Evolutionary conservation across 2,888 invertebrate genomes (phyloP).

Genomic region (Bruchidius siliquastri): DNA sequence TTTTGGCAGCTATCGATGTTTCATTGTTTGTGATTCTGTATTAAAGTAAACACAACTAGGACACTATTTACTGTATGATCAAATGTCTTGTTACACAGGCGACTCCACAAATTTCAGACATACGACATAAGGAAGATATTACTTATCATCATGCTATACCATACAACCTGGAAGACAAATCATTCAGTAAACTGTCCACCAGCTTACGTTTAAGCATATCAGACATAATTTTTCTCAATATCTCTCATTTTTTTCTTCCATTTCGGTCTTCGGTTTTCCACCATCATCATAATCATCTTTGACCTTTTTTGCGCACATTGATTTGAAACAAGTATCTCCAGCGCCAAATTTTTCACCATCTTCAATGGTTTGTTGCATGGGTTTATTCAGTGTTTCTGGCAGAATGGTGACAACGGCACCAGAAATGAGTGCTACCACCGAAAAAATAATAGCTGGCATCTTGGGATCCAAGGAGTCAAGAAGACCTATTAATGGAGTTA

Average conservation of each 20-base stretch:
- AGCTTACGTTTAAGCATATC: too few relatives aligned
- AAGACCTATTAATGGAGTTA: slow-evolving; percentile 74
- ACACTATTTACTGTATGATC: too few relatives aligned
- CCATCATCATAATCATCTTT: slow-evolving; percentile 15
- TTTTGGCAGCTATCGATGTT: too few relatives aligned
- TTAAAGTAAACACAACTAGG: too few relatives aligned
- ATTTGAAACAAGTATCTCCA: slow-evolving; percentile 70
- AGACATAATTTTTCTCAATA: neutral
- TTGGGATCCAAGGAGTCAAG: slow-evolving; percentile 75
- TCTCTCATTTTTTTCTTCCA: neutral
- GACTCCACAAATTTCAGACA: too few relatives aligned
- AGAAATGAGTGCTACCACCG: slow-evolving; percentile 66
- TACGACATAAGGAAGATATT: too few relatives aligned
- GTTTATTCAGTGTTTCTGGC: slow-evolving; percentile 77
- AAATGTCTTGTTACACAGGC: too few relatives aligned
- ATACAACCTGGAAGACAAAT: too few relatives aligned
- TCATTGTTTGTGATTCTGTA: too few relatives aligned
- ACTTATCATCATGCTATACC: too few relatives aligned
- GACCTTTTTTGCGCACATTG: slow-evolving; percentile 51
- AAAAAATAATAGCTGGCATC: slow-evolving; percentile 74
- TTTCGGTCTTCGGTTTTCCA: neutral
- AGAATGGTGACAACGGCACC: slow-evolving; percentile 70
- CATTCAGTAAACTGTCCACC: too few relatives aligned
- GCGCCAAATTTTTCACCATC: slow-evolving; percentile 81
- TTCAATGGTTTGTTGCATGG: slow-evolving; percentile 77